Evolutionary conservation across 2,797 vertebrate genomes (phyloP).

Genomic region (Spheniscus humboldti): DNA sequence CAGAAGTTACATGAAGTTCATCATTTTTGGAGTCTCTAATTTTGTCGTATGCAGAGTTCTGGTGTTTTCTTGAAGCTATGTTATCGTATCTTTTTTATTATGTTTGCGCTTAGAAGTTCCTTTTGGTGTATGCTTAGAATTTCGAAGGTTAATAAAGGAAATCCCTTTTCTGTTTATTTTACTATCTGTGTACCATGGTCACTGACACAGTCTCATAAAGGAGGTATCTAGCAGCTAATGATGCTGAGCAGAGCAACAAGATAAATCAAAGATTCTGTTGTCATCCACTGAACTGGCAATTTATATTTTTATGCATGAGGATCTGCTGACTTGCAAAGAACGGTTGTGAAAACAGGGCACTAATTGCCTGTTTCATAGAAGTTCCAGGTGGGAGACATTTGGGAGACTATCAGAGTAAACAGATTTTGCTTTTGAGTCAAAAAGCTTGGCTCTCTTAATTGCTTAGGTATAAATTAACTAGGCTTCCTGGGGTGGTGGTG

Average conservation of each 20-base stretch:
- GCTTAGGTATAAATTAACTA: not conserved
- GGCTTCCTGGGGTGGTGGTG: not conserved
- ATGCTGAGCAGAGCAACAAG: not conserved
- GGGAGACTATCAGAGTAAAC: not conserved
- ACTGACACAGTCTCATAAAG: not conserved
- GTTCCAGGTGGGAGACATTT: not conserved
- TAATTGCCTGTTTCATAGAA: not conserved
- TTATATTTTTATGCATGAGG: not conserved
- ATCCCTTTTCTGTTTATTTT: not conserved
- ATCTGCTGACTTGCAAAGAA: not conserved
- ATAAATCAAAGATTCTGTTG: not conserved
- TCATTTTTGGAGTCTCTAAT: not conserved
- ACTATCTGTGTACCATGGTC: not conserved
- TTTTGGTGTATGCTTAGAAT: not conserved
- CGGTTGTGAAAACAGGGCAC: not conserved
- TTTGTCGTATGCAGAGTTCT: not conserved
- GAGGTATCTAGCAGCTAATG: not conserved
- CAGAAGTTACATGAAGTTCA: not conserved
- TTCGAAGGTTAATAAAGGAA: not conserved
- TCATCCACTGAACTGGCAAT: not conserved
- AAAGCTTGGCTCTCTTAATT: not conserved
- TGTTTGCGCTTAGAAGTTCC: not conserved
- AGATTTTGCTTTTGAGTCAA: not conserved
- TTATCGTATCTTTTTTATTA: not conserved
- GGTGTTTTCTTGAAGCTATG: not conserved